Percentiles rank a stretch among this genome's conserved stretches.
Conservation (phyloP, 2,113 vertebrate species). For the Synchiropus splendidus region DNA sequence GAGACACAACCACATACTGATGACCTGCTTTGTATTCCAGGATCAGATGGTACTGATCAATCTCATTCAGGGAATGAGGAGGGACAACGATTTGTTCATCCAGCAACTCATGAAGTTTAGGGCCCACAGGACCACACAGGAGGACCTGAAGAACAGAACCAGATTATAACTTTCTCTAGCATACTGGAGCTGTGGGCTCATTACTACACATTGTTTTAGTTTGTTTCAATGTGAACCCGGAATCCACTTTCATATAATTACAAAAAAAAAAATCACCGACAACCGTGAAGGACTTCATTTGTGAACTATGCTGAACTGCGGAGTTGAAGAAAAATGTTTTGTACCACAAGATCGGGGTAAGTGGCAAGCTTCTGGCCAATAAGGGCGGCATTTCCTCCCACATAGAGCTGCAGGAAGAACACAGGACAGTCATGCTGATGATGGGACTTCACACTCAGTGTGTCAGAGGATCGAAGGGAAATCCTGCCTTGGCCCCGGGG, state of each 20-base stretch:
- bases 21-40: conserved; percentile 86
- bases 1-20: neutral
- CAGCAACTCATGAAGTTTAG: conserved; percentile 90
- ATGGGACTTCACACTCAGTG: neutral
- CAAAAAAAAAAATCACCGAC: no score
- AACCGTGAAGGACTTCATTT: no score
- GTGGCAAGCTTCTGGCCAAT: conserved; percentile 91
- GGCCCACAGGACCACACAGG: conserved; percentile 89
- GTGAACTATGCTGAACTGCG: no score
- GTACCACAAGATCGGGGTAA: conserved; percentile 81
- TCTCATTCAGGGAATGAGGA: conserved; percentile 83
- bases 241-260: no score
- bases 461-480: neutral
- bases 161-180: neutral
- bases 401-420: conserved; percentile 73
- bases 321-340: neutral
- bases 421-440: neutral
- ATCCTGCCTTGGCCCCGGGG: conserved; percentile 78
- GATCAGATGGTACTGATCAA: conserved; percentile 92
- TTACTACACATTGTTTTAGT: no score
- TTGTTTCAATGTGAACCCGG: no score
- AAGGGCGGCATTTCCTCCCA: conserved; percentile 94
- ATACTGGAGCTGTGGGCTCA: no score
- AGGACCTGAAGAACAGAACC: conserved; percentile 71
- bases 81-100: conserved; percentile 88